These are phyloP conservation scores for Bedellia somnulentella DNA, from an alignment of 2,888 invertebrate genomes.

Conservation along the genomic window DNA sequence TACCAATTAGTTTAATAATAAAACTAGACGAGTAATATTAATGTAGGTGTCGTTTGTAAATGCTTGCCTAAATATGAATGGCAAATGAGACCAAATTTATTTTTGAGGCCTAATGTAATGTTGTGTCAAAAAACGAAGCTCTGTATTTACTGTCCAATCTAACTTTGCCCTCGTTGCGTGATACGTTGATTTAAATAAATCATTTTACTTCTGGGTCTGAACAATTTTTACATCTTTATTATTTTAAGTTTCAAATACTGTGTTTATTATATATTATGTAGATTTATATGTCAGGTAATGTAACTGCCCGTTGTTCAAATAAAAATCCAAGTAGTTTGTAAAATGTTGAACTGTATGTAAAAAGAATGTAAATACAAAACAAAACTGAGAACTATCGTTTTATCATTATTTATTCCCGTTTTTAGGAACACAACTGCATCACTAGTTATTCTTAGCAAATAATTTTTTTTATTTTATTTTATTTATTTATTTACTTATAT, in stretches of 20 bases:
- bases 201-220: conserved; percentile 23
- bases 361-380: conserved; percentile 59
- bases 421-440: no score
- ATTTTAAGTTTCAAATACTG: conserved; percentile 48
- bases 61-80: conserved; percentile 17
- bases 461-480: no score
- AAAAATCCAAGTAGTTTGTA: conserved; percentile 60
- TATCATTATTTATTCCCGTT: no score
- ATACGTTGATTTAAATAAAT: no score
- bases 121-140: conserved; percentile 40
- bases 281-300: conserved; percentile 60
- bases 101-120: conserved; percentile 41
- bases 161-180: no score
- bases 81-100: conserved; percentile 42
- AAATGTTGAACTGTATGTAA: conserved; percentile 60
- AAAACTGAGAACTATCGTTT: no score
- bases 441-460: no score
- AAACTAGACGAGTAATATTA: conserved; percentile 39
- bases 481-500: no score
- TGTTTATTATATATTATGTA: conserved; percentile 58
- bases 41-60: conserved; percentile 35
- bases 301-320: conserved; percentile 61
- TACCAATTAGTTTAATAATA: conserved; percentile 20
- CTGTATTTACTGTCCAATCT: no score
- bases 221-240: conserved; percentile 54